A percentile compares a stretch with the other conserved stretches of the same genome.
Conservation (phyloP, 2,797 vertebrate genomes). For the Paguma larvata region DNA sequence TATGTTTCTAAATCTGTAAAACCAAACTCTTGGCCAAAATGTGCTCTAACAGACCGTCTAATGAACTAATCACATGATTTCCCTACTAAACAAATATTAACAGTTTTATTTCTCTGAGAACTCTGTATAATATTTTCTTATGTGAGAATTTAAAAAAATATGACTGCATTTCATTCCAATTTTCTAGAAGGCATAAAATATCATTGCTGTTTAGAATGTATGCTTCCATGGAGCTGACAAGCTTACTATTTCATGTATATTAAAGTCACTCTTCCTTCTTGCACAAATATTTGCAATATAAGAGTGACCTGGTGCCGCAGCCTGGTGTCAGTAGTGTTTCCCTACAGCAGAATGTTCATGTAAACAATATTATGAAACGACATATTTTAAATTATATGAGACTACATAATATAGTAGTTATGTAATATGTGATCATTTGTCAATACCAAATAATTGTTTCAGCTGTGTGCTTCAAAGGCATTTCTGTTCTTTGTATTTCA, state of each 20-base stretch:
- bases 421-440: background rate
- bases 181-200: background rate
- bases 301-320: background rate
- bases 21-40: background rate
- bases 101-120: background rate
- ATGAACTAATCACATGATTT: background rate
- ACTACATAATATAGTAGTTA: no score
- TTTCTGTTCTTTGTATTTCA: background rate
- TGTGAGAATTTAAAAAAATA: background rate
- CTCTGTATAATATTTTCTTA: background rate
- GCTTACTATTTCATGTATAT: background rate
- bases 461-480: background rate
- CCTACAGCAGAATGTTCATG: background rate
- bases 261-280: background rate
- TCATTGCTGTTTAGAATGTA: background rate
- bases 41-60: background rate
- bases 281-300: background rate
- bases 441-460: background rate
- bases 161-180: background rate
- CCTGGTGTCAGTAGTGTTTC: background rate
- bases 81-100: background rate
- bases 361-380: background rate
- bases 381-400: background rate
- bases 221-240: background rate
- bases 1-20: background rate